Evolutionary conservation across 2,888 invertebrate genomes (phyloP).

Genomic region (Sphaerophoria rueppellii): DNA sequence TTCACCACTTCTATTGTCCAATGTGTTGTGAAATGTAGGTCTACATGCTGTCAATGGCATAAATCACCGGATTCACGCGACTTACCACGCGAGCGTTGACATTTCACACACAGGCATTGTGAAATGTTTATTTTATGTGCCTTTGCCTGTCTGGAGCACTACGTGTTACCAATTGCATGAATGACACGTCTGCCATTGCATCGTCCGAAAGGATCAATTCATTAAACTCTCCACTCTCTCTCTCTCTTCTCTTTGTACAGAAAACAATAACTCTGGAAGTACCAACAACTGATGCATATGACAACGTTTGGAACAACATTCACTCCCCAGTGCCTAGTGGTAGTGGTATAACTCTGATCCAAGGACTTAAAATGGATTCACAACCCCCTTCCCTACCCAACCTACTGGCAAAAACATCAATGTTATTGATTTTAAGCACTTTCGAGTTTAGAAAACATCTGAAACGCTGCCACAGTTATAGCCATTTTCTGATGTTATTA

Average conservation of each 20-base stretch:
- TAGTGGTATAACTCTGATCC: too few relatives aligned
- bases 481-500: constrained; percentile 51
- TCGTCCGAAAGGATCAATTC: constrained; percentile 49
- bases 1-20: constrained; percentile 64
- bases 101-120: constrained; percentile 42
- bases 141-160: background rate
- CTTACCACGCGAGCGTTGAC: constrained; percentile 56
- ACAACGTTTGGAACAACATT: constrained; percentile 57
- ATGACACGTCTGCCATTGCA: constrained; percentile 56
- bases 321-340: too few relatives aligned
- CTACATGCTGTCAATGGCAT: constrained; percentile 67
- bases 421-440: constrained; percentile 67
- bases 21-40: constrained; percentile 63
- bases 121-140: background rate
- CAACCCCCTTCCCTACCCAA: background rate
- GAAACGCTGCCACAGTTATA: constrained; percentile 26
- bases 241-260: background rate
- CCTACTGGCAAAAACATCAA: constrained; percentile 29
- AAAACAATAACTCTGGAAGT: constrained; percentile 28
- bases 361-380: too few relatives aligned
- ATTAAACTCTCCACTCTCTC: constrained; percentile 22
- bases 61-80: constrained; percentile 68
- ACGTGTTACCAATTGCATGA: background rate
- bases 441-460: constrained; percentile 21
- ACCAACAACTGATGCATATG: constrained; percentile 58